phyloP scores from a whole-genome alignment of 2,113 vertebrate genomes.

The Pterocles burchelli region DNA sequence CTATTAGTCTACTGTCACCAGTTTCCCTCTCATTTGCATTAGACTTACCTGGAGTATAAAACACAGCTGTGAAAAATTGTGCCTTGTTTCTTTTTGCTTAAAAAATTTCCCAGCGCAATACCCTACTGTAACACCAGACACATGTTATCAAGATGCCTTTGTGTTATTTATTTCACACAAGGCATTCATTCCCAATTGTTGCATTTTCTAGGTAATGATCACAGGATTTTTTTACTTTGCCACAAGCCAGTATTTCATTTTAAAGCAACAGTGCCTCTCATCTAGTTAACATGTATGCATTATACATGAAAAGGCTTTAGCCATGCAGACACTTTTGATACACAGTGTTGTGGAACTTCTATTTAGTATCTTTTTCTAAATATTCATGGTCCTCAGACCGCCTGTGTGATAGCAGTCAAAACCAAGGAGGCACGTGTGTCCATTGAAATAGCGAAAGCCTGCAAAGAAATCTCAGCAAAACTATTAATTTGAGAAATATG shows the following conservation, averaged over 20 bases:
- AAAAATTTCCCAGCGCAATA: not conserved
- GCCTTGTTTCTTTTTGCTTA: not conserved
- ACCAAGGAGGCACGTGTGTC: not conserved
- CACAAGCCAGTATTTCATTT: not conserved
- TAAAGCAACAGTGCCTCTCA: not conserved
- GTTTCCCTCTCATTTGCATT: not conserved
- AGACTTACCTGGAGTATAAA: not conserved
- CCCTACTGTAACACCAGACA: not conserved
- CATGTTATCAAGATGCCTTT: not conserved
- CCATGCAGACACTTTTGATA: not conserved
- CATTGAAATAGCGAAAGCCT: accelerated
- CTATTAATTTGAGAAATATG: not conserved
- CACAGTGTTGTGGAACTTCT: not conserved
- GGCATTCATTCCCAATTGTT: not conserved
- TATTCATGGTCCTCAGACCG: not conserved
- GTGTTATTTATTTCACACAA: not conserved
- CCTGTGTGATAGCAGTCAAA: not conserved
- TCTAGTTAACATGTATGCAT: not conserved
- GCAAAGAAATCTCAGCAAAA: not conserved
- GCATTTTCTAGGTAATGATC: not conserved
- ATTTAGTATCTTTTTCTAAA: not conserved
- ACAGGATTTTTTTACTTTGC: not conserved
- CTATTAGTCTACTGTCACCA: not conserved
- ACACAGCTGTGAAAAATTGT: not conserved
- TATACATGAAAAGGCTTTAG: not conserved